Evolutionary conservation across 1,140 invertebrate genomes (phyloP), one percentile per base, ranked within the genome.

Genomic region (Mya arenaria): DNA sequence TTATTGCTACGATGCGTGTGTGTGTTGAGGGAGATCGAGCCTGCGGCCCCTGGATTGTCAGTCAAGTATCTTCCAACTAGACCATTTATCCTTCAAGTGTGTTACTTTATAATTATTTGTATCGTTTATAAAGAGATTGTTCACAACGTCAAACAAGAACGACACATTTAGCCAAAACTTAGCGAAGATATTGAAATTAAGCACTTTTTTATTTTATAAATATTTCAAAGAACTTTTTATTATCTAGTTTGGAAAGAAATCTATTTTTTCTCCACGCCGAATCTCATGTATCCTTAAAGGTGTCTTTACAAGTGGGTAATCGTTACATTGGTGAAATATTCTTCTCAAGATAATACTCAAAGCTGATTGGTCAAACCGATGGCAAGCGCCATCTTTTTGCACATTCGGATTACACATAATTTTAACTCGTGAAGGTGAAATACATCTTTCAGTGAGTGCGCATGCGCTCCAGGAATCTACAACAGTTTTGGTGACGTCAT

Each of bases 381-480:
- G 58, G 30, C 58, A 62, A 19, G 17, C 19, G 58, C 58, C 58
- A 28, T 25, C 30, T 19, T 15, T 4, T 17, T 62, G 1, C 23
- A 28, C 58, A 4, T 2, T 32, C n/a, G 58, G 30, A 17, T 25
- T 32, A 28, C 58, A 62, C n/a, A 1, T 3, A 5, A 4, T 4
- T 62, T 62, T 62, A 4, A 17, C 58, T 37, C 79, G 66, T 17
- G 69, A 39, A 19, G 79, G 79, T 19, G 66, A 41, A 13, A 82
- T 82, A 41, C 79, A 82, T 32, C 73, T 56, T 55, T 10, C n/a
- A 34, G 63, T 62, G 41, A 82, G 65, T 37, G 79, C 69, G 34
- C 79, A 82, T 56, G 44, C 48, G 13, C 39, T 48, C 79, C 79
- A 82, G 19, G 69, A 41, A 30, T 74, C 37, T n/a, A 82, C 69